A percentile compares a stretch with the other conserved stretches of the same genome.
phyloP scores from a whole-genome alignment of 1,140 invertebrate species.

The Platyscapa corneri region DNA sequence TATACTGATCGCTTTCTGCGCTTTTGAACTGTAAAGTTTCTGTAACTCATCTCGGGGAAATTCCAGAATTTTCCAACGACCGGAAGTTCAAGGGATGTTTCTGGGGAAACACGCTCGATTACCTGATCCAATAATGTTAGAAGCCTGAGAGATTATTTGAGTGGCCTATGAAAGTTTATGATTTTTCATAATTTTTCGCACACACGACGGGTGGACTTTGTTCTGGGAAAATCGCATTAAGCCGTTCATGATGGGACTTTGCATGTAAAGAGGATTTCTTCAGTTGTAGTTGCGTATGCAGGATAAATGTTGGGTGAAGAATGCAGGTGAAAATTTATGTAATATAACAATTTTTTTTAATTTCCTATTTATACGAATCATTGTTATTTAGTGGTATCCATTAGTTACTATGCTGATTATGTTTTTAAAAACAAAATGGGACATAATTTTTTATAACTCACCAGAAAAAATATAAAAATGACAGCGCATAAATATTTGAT shows the following conservation, averaged over 20 bases:
- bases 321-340: not conserved
- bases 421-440: not conserved
- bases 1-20: too few species aligned
- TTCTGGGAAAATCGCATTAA: not conserved
- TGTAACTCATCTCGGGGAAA: conserved; percentile 5
- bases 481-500: too few species aligned
- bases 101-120: not conserved
- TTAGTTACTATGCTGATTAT: not conserved
- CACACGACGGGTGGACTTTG: not conserved
- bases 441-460: not conserved
- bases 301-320: not conserved
- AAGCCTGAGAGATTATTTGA: not conserved
- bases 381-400: not conserved
- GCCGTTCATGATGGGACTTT: not conserved
- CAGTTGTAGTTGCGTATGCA: not conserved
- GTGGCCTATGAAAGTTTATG: not conserved
- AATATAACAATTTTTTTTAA: not conserved
- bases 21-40: not conserved
- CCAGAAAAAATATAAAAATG: not conserved
- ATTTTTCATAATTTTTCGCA: not conserved
- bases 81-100: not conserved
- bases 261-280: not conserved
- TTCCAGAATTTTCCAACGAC: not conserved
- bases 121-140: not conserved
- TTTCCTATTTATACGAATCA: too few species aligned